These are phyloP conservation scores for Harpalus rufipes DNA, from an alignment of 2,888 invertebrate species.

Conservation along the genomic window DNA sequence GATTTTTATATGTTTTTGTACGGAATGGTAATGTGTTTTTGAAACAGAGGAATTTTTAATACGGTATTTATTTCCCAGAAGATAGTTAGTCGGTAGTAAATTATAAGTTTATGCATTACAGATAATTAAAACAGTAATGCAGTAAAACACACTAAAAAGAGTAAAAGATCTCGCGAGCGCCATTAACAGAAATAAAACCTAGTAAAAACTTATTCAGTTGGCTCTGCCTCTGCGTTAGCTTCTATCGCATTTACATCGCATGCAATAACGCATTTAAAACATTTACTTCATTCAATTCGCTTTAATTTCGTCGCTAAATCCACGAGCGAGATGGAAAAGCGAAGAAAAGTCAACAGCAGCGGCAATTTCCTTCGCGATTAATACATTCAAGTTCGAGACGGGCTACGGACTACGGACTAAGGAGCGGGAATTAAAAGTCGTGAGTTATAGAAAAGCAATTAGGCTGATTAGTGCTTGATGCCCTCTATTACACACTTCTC, in stretches of 20 bases:
- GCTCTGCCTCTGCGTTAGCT: conserved; percentile 3
- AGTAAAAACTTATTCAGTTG: conserved; percentile 40
- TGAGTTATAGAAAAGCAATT: conserved; percentile 65
- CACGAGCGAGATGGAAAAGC: conserved; percentile 27
- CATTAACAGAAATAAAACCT: conserved; percentile 39
- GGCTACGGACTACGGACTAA: conserved; percentile 24
- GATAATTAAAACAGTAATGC: conserved; percentile 37
- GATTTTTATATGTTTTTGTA: too few species aligned
- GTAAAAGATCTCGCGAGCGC: conserved; percentile 13
- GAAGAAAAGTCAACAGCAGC: conserved; percentile 56
- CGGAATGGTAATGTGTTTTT: background rate
- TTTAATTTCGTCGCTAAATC: conserved; percentile 51
- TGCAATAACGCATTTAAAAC: conserved; percentile 52
- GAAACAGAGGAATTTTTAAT: background rate
- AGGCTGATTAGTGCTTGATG: conserved; percentile 65
- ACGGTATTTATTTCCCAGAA: background rate
- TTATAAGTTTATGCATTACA: conserved; percentile 38
- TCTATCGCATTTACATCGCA: conserved; percentile 42
- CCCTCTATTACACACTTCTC: conserved; percentile 69
- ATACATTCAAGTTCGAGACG: conserved; percentile 35
- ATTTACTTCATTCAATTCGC: conserved; percentile 55
- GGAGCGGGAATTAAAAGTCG: conserved; percentile 60
- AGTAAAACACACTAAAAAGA: conserved; percentile 31
- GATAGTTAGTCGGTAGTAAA: conserved; percentile 18
- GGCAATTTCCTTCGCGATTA: conserved; percentile 54